Evolutionary conservation across 1,140 invertebrate genomes (phyloP), one percentile per base, ranked within the genome.

Genomic region (Planococcus citri): DNA sequence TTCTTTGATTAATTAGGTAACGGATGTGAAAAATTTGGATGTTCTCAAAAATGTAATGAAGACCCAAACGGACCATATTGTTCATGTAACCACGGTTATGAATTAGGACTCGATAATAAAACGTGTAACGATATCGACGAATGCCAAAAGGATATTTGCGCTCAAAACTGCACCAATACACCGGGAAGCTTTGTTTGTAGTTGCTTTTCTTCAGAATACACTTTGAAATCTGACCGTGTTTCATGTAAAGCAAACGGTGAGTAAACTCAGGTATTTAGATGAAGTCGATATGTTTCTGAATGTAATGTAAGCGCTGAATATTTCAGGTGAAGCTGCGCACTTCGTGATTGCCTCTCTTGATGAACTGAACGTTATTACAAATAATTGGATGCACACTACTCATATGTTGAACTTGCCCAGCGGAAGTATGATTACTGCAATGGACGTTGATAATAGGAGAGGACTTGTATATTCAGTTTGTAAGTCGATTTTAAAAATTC

Each of bases 141-240:
- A 72, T 76, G 76, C 69, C 37, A 68, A 14, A 24, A 70, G n/a
- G 79, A 84, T 64, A 86, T 87, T 8, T 98, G 95, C 76, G 87
- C 88, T 57, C 95, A 97, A 75, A 78, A 80, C 51, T 97, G 95
- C 79, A 81, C 84, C 4, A 97, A 97, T 76, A 88, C 85, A 0
- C 74, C 81, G 3, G 95, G 94, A 0, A 88, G 87, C 1, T 97
- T 86, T 77, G 81, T 81, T 9, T 97, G 95, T 75, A 84, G 84
- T n/a, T 96, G 95, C 78, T 38, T 71, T 24, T 80, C 81, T 4
- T 80, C 86, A 1, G 89, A 90, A 0, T 97, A 91, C 76, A 79
- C 85, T 1, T 78, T 92, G 9, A 77, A 82, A 70, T 75, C 79
- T 0, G 87, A 95, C 76, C 84, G 83, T 37, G 80, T 81, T 60